A percentile compares a stretch with the other conserved stretches of the same genome.
Conservation (phyloP, 1,140 invertebrate genomes). For the Asobara japonica region DNA sequence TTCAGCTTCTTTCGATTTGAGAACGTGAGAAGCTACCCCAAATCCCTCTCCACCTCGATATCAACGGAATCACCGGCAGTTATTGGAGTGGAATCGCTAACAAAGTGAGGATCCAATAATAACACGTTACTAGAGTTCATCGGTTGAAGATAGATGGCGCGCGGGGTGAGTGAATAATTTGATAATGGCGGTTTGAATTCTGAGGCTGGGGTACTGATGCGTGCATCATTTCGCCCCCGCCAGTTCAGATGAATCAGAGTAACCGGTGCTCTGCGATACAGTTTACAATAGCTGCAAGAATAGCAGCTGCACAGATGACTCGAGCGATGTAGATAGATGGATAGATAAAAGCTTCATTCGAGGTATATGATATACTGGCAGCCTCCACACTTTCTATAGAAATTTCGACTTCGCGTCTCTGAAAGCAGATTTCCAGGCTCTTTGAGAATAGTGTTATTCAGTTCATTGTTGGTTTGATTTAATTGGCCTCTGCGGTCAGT, state of each 20-base stretch:
- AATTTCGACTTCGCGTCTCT: too few relatives aligned
- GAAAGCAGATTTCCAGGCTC: too few relatives aligned
- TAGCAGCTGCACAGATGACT: too few relatives aligned
- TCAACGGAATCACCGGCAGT: neutral
- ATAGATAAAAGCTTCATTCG: too few relatives aligned
- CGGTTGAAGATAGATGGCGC: conserved; percentile 61
- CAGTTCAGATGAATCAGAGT: neutral
- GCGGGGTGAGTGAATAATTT: conserved; percentile 65
- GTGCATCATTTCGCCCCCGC: conserved; percentile 41
- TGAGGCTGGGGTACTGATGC: conserved; percentile 34
- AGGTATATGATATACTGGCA: too few relatives aligned
- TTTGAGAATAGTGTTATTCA: too few relatives aligned
- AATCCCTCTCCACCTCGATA: conserved; percentile 40
- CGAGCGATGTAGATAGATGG: too few relatives aligned
- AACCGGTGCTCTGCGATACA: neutral
- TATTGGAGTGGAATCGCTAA: conserved; percentile 29
- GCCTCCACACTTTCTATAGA: too few relatives aligned
- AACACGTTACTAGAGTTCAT: conserved; percentile 58
- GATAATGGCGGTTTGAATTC: conserved; percentile 60
- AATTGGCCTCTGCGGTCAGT: too few relatives aligned
- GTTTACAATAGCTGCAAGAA: neutral
- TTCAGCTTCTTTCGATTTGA: neutral
- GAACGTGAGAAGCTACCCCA: conserved; percentile 59
- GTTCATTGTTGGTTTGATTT: too few relatives aligned
- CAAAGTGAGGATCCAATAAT: conserved; percentile 67